These are phyloP conservation scores for Neodiprion virginianus DNA, from an alignment of 1,140 invertebrate species.

Conservation along the genomic window DNA sequence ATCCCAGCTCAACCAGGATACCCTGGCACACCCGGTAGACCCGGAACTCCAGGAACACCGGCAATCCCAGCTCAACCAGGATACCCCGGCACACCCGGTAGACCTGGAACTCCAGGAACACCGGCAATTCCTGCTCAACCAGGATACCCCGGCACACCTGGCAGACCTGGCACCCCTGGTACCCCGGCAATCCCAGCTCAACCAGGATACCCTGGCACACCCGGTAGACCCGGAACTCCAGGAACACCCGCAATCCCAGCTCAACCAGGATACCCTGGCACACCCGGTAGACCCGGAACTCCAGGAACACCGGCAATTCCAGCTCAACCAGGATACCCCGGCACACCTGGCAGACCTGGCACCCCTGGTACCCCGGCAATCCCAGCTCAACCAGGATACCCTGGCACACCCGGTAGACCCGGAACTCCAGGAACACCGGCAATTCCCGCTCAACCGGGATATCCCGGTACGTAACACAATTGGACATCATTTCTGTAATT, in stretches of 20 bases:
- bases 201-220: background rate
- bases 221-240: constrained; percentile 35
- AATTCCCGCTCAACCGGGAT: constrained; percentile 10
- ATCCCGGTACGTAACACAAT: background rate
- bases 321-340: constrained; percentile 19
- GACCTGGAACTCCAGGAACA: constrained; percentile 40
- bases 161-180: background rate
- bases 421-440: too few relatives aligned
- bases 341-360: constrained; percentile 36
- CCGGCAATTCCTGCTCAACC: constrained; percentile 43
- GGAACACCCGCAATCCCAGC: constrained; percentile 14
- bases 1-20: too few relatives aligned
- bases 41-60: constrained; percentile 9
- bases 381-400: constrained; percentile 40
- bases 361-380: constrained; percentile 29
- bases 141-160: background rate
- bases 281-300: constrained; percentile 34
- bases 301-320: constrained; percentile 38
- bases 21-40: too few relatives aligned
- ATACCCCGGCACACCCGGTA: constrained; percentile 30
- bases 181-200: constrained; percentile 8
- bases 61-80: constrained; percentile 51
- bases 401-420: too few relatives aligned
- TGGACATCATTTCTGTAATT: too few relatives aligned
- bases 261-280: constrained; percentile 36